Evolutionary conservation across 2,113 vertebrate species (phyloP).

Genomic region (Myxocyprinus asiaticus): DNA sequence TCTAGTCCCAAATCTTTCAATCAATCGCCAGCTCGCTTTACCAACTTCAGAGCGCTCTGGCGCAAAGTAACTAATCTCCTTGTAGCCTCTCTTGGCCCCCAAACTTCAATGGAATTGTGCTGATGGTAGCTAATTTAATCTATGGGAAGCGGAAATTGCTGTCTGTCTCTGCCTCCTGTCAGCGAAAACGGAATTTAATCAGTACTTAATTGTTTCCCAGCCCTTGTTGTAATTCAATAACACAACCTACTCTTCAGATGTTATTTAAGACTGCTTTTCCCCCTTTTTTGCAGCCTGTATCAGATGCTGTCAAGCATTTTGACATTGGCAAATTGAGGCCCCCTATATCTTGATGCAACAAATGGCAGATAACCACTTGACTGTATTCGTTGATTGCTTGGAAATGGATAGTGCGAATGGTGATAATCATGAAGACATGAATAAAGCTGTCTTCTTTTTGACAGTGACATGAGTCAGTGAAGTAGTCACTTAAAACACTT

Average conservation of each 20-base stretch:
- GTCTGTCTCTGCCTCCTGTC: slow-evolving; percentile 47
- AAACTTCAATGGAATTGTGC: slow-evolving; percentile 51
- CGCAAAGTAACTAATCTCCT: slow-evolving; percentile 49
- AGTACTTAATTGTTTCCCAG: slow-evolving; percentile 57
- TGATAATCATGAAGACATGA: neutral
- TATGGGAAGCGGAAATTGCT: slow-evolving; percentile 52
- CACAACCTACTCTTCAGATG: slow-evolving; percentile 44
- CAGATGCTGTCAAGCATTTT: slow-evolving; percentile 32
- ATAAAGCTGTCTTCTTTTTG: neutral
- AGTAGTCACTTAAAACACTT: neutral
- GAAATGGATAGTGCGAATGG: neutral
- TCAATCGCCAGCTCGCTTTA: slow-evolving; percentile 44
- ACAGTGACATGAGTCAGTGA: neutral
- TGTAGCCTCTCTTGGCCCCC: slow-evolving; percentile 37
- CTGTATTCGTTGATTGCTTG: neutral
- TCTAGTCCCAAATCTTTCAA: slow-evolving; percentile 45
- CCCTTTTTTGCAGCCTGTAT: slow-evolving; percentile 11
- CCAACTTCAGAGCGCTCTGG: slow-evolving; percentile 33
- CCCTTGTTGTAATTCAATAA: slow-evolving; percentile 57
- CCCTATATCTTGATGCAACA: slow-evolving; percentile 23
- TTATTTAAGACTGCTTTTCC: slow-evolving; percentile 43
- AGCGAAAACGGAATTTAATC: slow-evolving; percentile 51
- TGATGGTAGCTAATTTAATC: slow-evolving; percentile 57
- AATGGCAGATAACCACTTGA: slow-evolving; percentile 9
- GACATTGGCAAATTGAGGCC: slow-evolving; percentile 8